These are phyloP conservation scores for Falco columbarius DNA, from an alignment of 2,797 vertebrate genomes.

Conservation along the genomic window DNA sequence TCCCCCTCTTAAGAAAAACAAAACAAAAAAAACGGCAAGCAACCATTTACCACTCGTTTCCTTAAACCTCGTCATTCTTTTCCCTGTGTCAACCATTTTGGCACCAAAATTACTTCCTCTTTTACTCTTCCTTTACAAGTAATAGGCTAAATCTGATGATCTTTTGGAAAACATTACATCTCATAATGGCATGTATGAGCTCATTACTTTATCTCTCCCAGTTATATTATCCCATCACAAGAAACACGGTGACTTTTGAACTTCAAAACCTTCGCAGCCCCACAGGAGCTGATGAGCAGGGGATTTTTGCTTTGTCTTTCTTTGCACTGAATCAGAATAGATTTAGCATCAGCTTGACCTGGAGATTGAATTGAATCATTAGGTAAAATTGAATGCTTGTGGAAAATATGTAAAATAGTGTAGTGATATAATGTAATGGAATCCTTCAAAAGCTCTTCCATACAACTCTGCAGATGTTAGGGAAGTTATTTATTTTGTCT, in stretches of 20 bases:
- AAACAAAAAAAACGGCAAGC: not conserved
- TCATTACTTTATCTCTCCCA: not conserved
- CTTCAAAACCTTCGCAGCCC: not conserved
- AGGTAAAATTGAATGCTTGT: constrained; percentile 9
- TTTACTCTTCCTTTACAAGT: not conserved
- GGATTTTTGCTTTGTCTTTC: not conserved
- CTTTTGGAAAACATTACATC: not conserved
- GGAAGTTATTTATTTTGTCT: not conserved
- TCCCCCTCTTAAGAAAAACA: not conserved
- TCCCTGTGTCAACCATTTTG: not conserved
- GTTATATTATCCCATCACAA: not conserved
- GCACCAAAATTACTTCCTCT: not conserved
- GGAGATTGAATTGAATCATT: not conserved
- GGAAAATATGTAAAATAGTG: not conserved
- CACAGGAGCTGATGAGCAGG: not conserved
- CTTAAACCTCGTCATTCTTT: not conserved
- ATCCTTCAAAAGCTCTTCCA: not conserved
- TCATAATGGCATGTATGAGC: not conserved
- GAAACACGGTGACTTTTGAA: not conserved
- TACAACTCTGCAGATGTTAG: not conserved
- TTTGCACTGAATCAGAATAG: not conserved
- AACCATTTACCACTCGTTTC: not conserved
- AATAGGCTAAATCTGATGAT: not conserved
- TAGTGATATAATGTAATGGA: not conserved
- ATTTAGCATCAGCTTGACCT: constrained; percentile 18